A percentile compares a stretch with the other conserved stretches of the same genome.
These are phyloP conservation scores for Sinelater perroti DNA, from an alignment of 2,888 invertebrate genomes.

Conservation along the genomic window DNA sequence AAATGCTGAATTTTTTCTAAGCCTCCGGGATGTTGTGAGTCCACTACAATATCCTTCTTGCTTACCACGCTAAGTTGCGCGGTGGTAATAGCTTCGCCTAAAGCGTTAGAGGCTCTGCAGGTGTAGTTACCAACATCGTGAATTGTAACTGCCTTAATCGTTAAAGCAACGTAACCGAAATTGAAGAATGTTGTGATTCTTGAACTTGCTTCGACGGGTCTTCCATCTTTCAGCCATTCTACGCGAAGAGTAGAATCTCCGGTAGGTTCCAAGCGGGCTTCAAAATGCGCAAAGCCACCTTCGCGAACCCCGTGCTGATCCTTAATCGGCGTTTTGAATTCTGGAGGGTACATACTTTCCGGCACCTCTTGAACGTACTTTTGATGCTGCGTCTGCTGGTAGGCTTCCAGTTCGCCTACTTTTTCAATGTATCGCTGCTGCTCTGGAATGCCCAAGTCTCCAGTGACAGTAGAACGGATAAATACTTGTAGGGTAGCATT, in stretches of 20 bases:
- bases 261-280: constrained; percentile 92
- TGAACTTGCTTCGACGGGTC: constrained; percentile 90
- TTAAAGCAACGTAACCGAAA: constrained; percentile 93
- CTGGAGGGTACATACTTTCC: constrained; percentile 81
- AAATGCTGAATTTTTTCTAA: constrained; percentile 90
- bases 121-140: constrained; percentile 91
- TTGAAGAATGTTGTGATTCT: constrained; percentile 93
- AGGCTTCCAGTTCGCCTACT: constrained; percentile 90
- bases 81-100: constrained; percentile 85
- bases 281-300: constrained; percentile 94
- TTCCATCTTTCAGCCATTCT: constrained; percentile 93
- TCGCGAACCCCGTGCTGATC: constrained; percentile 88
- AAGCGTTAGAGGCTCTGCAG: constrained; percentile 85
- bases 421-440: constrained; percentile 91
- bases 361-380: constrained; percentile 82
- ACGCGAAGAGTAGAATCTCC: constrained; percentile 90
- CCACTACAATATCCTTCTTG: constrained; percentile 85
- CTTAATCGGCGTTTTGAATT: constrained; percentile 89
- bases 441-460: constrained; percentile 83
- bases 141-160: constrained; percentile 88
- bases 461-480: constrained; percentile 83
- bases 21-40: constrained; percentile 92
- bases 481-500: constrained; percentile 80
- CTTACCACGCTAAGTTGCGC: constrained; percentile 86
- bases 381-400: constrained; percentile 85